Evolutionary conservation across 2,888 invertebrate species (phyloP).

Genomic region (Papilio demoleus): DNA sequence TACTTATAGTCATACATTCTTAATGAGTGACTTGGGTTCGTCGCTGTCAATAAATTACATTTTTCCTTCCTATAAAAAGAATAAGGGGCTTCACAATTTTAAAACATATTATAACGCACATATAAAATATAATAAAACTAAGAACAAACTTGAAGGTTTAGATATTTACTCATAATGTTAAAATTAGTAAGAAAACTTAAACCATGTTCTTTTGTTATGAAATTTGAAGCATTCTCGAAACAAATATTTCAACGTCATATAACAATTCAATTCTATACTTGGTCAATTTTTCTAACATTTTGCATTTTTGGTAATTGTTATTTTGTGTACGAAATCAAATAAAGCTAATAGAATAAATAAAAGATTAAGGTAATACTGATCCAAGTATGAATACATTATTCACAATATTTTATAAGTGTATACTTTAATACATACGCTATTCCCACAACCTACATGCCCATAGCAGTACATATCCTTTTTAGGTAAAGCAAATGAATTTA

Average conservation of each 20-base stretch:
- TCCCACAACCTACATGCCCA: conserved; percentile 35
- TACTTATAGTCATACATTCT: conserved; percentile 28
- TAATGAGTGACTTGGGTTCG: conserved; percentile 21
- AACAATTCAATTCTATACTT: too few relatives aligned
- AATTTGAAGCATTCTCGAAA: too few relatives aligned
- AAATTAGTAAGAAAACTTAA: too few relatives aligned
- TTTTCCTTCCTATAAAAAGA: conserved; percentile 21
- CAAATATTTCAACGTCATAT: too few relatives aligned
- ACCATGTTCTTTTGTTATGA: too few relatives aligned
- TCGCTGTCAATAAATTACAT: conserved; percentile 29
- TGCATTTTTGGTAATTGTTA: too few relatives aligned
- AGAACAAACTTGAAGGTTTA: not conserved
- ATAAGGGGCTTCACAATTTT: conserved; percentile 14
- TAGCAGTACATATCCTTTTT: conserved; percentile 14
- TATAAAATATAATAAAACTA: not conserved
- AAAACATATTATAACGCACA: not conserved
- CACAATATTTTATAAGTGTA: too few relatives aligned
- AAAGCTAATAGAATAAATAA: not conserved
- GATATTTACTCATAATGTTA: too few relatives aligned
- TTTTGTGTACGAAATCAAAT: too few relatives aligned
- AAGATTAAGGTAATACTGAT: not conserved
- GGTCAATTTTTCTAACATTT: too few relatives aligned
- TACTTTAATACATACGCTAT: not conserved
- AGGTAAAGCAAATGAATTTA: conserved; percentile 21
- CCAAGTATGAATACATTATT: too few relatives aligned